Percentiles rank a stretch among this genome's conserved stretches.
These are phyloP conservation scores for Glaucopsyche alexis DNA, from an alignment of 2,888 invertebrate genomes.

Conservation along the genomic window DNA sequence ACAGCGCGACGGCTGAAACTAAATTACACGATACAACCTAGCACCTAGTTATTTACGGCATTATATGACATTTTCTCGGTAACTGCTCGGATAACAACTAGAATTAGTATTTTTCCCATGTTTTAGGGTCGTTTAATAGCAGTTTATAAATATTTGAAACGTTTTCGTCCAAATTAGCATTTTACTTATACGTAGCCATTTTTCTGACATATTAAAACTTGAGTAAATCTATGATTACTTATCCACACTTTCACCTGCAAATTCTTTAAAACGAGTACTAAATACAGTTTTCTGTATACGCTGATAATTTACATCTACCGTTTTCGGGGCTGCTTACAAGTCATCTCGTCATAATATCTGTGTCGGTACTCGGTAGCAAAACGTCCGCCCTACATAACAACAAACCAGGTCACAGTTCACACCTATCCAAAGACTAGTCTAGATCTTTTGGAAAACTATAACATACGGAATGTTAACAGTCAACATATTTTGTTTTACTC, in stretches of 20 bases:
- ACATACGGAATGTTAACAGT: no score
- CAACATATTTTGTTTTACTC: no score
- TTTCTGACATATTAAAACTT: no score
- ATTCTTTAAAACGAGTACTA: background rate
- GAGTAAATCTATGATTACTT: no score
- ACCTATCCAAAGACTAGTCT: background rate
- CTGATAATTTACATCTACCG: background rate
- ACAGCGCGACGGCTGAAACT: background rate
- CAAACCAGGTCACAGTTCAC: background rate
- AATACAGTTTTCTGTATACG: background rate
- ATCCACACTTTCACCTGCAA: no score
- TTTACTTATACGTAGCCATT: no score
- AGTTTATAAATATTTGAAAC: background rate
- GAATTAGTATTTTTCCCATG: background rate
- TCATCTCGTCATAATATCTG: background rate
- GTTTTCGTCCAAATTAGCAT: background rate
- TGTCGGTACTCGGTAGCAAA: background rate
- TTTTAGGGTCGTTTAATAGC: background rate
- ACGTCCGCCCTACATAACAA: background rate
- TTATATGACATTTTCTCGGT: conserved; percentile 22
- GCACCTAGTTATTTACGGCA: conserved; percentile 4
- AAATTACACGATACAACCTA: conserved; percentile 10
- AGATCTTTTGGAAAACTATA: background rate
- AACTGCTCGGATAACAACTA: background rate
- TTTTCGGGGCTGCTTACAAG: background rate